Percentiles rank a stretch among this genome's conserved stretches.
Evolutionary conservation across 2,113 vertebrate genomes (phyloP).

Genomic region (Onychostoma macrolepis): DNA sequence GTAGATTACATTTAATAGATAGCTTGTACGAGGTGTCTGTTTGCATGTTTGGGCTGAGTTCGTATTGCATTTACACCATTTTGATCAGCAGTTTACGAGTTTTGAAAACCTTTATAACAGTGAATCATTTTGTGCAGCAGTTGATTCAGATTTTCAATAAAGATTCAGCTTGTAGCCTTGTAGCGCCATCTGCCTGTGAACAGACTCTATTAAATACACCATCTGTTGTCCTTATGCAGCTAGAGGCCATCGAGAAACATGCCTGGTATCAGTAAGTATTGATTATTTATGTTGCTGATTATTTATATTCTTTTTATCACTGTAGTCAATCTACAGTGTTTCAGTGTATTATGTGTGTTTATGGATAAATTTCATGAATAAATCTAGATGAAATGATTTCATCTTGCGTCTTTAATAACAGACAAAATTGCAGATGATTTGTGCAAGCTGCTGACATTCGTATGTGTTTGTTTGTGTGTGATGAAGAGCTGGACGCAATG

Average conservation of each 20-base stretch:
- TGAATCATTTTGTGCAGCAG: not conserved
- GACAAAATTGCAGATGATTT: not conserved
- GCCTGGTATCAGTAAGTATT: constrained; percentile 92
- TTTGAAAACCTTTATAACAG: not conserved
- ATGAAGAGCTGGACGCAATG: constrained; percentile 83
- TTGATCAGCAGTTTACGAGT: too few relatives aligned
- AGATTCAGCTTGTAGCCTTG: not conserved
- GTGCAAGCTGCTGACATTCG: not conserved
- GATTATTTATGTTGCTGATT: not conserved
- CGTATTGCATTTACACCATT: too few relatives aligned
- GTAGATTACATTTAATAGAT: not conserved
- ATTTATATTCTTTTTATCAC: not conserved
- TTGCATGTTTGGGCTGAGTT: too few relatives aligned
- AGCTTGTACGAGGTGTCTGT: not conserved
- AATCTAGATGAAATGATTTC: not conserved
- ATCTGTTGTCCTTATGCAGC: constrained; percentile 76
- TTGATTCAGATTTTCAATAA: not conserved
- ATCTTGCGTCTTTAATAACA: not conserved
- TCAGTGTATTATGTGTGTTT: not conserved
- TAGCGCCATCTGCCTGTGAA: constrained; percentile 66
- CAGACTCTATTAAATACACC: constrained; percentile 67
- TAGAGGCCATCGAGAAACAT: constrained; percentile 92
- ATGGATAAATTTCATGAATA: not conserved
- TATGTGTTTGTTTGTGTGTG: constrained; percentile 27
- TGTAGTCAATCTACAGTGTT: constrained; percentile 15